A percentile compares a stretch with the other conserved stretches of the same genome.
These are phyloP conservation scores for Sebastes aleutianus DNA, from an alignment of 2,797 vertebrate species.

Conservation along the genomic window DNA sequence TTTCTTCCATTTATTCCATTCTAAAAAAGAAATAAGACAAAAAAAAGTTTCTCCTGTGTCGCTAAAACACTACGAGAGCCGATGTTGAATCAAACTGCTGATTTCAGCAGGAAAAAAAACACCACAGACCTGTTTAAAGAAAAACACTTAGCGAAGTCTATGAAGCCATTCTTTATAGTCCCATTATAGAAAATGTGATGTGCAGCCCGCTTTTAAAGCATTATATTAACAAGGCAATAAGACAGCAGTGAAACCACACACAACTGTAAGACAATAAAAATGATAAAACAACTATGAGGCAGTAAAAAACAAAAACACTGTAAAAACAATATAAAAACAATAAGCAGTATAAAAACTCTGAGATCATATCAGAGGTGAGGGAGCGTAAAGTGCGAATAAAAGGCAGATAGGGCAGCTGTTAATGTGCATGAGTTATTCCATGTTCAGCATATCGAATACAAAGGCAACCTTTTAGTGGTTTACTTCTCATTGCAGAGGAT, in stretches of 20 bases:
- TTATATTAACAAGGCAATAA: constrained; percentile 31
- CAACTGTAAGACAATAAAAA: constrained; percentile 28
- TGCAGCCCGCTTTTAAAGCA: constrained; percentile 35
- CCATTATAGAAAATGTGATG: constrained; percentile 37
- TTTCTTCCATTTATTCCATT: neutral
- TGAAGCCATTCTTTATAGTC: constrained; percentile 15
- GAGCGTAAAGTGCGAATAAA: constrained; percentile 18
- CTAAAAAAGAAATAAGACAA: neutral
- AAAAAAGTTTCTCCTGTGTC: neutral
- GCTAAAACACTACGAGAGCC: neutral
- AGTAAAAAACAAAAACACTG: constrained; percentile 26
- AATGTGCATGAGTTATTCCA: neutral
- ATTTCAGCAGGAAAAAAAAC: neutral
- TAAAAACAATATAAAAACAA: constrained; percentile 52
- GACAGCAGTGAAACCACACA: constrained; percentile 1
- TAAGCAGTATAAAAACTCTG: constrained; percentile 46
- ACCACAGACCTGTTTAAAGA: neutral
- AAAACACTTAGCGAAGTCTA: neutral
- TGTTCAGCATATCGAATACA: constrained; percentile 6
- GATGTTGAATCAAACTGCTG: neutral
- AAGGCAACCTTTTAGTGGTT: neutral
- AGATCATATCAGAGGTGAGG: constrained; percentile 32
- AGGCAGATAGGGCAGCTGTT: constrained; percentile 7
- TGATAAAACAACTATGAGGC: constrained; percentile 4
- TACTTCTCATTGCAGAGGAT: neutral